phyloP scores from a whole-genome alignment of 2,113 vertebrate species.

The Oryzias celebensis region DNA sequence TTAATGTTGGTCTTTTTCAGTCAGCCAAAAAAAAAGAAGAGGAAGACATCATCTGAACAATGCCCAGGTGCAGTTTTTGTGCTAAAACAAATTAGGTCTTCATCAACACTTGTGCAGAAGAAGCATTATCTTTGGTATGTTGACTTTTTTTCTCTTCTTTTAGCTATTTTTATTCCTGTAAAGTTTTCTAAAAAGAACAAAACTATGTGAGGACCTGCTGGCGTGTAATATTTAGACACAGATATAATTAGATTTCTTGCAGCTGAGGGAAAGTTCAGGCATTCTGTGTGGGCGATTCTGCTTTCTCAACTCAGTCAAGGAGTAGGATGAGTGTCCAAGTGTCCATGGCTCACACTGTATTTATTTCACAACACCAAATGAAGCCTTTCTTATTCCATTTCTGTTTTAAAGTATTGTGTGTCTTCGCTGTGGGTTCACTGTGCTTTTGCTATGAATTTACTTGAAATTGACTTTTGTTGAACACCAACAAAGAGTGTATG shows the following conservation, averaged over 20 bases:
- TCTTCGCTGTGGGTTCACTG: background rate
- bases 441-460: too few species aligned
- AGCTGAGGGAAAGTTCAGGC: constrained; percentile 14
- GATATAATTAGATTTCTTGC: constrained; percentile 30
- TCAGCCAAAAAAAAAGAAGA: too few species aligned
- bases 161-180: constrained; percentile 3
- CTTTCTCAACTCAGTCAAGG: constrained; percentile 17
- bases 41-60: too few species aligned
- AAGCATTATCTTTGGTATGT: constrained; percentile 34
- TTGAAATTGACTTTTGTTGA: too few species aligned
- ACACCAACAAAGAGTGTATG: too few species aligned
- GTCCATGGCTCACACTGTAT: constrained; percentile 3
- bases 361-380: constrained; percentile 21
- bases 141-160: constrained; percentile 8
- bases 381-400: constrained; percentile 10
- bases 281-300: constrained; percentile 18
- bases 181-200: constrained; percentile 10
- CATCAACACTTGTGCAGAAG: background rate
- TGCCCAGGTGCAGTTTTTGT: background rate
- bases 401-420: background rate
- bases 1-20: too few species aligned
- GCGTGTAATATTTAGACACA: constrained; percentile 25
- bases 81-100: background rate
- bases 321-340: constrained; percentile 33
- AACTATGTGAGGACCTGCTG: constrained; percentile 1